A percentile compares a stretch with the other conserved stretches of the same genome.
phyloP scores from a whole-genome alignment of 2,888 invertebrate genomes.

The Oscheius sp. region DNA sequence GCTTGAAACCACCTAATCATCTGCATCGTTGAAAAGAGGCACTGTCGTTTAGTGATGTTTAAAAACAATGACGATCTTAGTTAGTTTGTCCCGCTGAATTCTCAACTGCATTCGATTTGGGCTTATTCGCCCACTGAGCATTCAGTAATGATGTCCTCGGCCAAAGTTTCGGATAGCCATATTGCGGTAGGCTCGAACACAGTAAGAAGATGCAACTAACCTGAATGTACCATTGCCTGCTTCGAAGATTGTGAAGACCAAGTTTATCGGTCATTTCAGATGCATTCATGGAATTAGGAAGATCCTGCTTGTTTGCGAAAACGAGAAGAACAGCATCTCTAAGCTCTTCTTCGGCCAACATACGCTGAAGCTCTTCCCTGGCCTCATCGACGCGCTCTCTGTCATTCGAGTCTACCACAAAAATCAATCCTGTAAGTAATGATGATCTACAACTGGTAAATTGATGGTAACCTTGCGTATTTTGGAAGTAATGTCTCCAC shows the following conservation, averaged over 20 bases:
- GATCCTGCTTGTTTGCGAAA: constrained; percentile 96
- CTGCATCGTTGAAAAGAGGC: too few relatives aligned
- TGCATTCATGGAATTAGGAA: constrained; percentile 89
- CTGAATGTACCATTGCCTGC: constrained; percentile 25
- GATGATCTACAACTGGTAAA: not conserved
- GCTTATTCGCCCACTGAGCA: too few relatives aligned
- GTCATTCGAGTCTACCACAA: constrained; percentile 91
- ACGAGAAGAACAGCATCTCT: constrained; percentile 91
- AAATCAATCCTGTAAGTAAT: not conserved
- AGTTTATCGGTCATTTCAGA: constrained; percentile 93
- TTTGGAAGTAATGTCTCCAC: constrained; percentile 97
- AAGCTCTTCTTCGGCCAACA: constrained; percentile 93
- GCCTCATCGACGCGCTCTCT: constrained; percentile 93
- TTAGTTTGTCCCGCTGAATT: too few relatives aligned
- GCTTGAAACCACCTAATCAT: too few relatives aligned
- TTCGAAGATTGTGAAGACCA: constrained; percentile 85
- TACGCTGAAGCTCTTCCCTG: constrained; percentile 88
- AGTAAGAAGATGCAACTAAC: not conserved
- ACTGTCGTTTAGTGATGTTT: too few relatives aligned
- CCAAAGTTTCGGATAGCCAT: too few relatives aligned
- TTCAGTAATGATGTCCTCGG: too few relatives aligned
- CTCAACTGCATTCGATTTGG: too few relatives aligned
- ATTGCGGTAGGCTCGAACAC: too few relatives aligned
- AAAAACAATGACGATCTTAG: too few relatives aligned
- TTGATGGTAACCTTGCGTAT: constrained; percentile 60